A percentile compares a stretch with the other conserved stretches of the same genome.
Evolutionary conservation across 2,797 vertebrate species (phyloP).

Genomic region (Gymnothorax javanicus): DNA sequence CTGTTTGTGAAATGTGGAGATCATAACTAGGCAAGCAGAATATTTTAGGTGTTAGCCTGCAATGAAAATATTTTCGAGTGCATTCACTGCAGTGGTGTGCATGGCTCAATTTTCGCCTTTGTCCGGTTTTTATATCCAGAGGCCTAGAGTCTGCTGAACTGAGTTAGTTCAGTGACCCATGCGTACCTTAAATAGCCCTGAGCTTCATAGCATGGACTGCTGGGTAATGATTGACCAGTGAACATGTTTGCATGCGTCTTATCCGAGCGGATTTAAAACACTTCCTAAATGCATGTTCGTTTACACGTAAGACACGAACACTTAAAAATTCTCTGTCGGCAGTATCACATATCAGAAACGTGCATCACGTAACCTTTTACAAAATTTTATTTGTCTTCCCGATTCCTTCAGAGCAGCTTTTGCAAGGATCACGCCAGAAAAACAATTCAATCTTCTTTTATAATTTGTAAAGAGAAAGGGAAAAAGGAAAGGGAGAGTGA

Average conservation of each 20-base stretch:
- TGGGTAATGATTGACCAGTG: conserved; percentile 69
- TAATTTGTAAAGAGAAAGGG: not conserved
- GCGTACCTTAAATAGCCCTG: conserved; percentile 50
- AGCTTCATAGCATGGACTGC: conserved; percentile 52
- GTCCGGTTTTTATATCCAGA: conserved; percentile 17
- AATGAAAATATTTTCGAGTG: conserved; percentile 17
- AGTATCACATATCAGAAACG: not conserved
- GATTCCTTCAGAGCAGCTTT: not conserved
- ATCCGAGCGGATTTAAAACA: conserved; percentile 8
- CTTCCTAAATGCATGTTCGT: not conserved
- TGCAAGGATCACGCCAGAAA: not conserved
- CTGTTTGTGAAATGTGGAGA: conserved; percentile 8
- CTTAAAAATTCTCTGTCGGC: not conserved
- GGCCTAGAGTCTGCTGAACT: conserved; percentile 30
- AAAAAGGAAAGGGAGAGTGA: not conserved
- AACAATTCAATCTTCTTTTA: not conserved
- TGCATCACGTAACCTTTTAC: not conserved
- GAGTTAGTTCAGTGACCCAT: conserved; percentile 30
- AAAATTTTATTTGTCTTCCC: not conserved
- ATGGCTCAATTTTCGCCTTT: conserved; percentile 11
- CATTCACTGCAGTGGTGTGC: conserved; percentile 31
- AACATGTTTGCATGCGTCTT: conserved; percentile 49
- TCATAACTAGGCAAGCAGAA: not conserved
- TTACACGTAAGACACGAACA: not conserved
- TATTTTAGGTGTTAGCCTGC: not conserved